phyloP scores from a whole-genome alignment of 2,888 invertebrate genomes.

The Caenorhabditis sinica region DNA sequence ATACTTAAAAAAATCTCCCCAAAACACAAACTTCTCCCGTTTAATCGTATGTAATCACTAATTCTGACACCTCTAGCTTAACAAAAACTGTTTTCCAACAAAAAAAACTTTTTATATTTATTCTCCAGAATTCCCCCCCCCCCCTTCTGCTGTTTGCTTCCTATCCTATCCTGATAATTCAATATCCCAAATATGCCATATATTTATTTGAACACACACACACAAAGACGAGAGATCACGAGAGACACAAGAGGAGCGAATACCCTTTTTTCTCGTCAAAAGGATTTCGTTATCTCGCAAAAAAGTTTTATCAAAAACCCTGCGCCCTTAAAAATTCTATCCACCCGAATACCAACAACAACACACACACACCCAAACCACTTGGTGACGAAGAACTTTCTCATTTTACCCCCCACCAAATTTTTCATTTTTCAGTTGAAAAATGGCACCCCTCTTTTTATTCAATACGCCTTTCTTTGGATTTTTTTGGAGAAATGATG shows the following conservation, averaged over 20 bases:
- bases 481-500: conserved; percentile 27
- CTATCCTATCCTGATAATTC: conserved; percentile 22
- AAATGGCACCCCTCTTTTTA: too few relatives aligned
- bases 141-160: background rate
- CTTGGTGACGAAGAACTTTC: conserved; percentile 31
- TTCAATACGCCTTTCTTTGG: conserved; percentile 2
- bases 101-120: background rate
- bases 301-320: background rate
- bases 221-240: conserved; percentile 59
- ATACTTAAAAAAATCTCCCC: too few relatives aligned
- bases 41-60: conserved; percentile 23
- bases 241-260: conserved; percentile 39
- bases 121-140: conserved; percentile 1
- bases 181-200: too few relatives aligned
- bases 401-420: conserved; percentile 1
- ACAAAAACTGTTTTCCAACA: background rate
- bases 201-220: conserved; percentile 22
- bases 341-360: background rate
- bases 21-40: conserved; percentile 1
- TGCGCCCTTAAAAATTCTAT: background rate
- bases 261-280: conserved; percentile 5
- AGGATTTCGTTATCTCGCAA: background rate
- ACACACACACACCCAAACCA: conserved; percentile 40
- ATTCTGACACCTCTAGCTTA: conserved; percentile 3
- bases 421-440: conserved; percentile 5